Conservation (phyloP, 2,113 vertebrate species). For the Dascyllus trimaculatus region DNA sequence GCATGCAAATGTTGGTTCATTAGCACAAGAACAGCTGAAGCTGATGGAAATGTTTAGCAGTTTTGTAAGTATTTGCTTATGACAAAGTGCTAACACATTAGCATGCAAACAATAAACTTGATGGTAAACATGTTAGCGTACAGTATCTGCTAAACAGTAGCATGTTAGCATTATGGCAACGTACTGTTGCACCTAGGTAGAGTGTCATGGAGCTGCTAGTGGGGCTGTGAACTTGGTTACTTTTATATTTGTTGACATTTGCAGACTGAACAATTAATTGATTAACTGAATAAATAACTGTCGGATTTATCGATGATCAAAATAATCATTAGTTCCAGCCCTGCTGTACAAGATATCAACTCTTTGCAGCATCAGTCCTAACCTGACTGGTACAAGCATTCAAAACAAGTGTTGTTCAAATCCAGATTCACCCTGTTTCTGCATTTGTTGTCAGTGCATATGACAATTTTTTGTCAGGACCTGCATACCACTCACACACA, state of each 20-base stretch:
- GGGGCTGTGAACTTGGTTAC: background rate
- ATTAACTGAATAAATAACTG: background rate
- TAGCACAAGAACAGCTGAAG: background rate
- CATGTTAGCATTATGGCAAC: background rate
- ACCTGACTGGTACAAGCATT: background rate
- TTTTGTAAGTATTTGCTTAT: background rate
- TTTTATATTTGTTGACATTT: background rate
- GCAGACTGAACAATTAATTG: background rate
- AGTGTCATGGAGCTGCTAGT: too few relatives aligned
- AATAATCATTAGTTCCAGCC: background rate
- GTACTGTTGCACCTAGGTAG: background rate
- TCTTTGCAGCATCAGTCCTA: background rate
- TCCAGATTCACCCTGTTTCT: background rate
- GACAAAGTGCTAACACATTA: background rate
- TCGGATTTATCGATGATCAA: too few relatives aligned
- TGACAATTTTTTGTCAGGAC: background rate
- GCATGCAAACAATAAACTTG: conserved; percentile 21
- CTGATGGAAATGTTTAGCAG: conserved; percentile 20
- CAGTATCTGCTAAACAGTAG: background rate
- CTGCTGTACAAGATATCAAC: background rate
- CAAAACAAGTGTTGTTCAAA: background rate
- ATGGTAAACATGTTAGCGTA: background rate
- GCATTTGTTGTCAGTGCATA: background rate
- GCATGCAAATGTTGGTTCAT: conserved; percentile 9
- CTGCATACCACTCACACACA: conserved; percentile 5